These are phyloP conservation scores for Xylota sylvarum DNA, from an alignment of 2,888 invertebrate species.

Conservation along the genomic window DNA sequence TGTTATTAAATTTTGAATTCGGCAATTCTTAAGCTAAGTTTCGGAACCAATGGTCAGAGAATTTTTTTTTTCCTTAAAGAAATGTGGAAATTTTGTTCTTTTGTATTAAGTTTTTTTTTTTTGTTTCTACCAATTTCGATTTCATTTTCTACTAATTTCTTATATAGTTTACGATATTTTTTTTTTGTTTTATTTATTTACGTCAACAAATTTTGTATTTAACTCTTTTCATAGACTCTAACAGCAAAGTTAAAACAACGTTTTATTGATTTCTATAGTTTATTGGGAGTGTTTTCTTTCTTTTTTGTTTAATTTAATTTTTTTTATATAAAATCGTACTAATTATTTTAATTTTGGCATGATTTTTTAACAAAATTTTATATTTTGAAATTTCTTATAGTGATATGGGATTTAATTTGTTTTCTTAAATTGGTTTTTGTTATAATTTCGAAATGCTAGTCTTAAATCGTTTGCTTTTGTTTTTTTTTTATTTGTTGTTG, in stretches of 20 bases:
- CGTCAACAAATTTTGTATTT: conserved; percentile 45
- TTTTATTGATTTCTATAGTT: conserved; percentile 30
- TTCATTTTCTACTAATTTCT: conserved; percentile 16
- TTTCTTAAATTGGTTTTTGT: neutral
- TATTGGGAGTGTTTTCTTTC: conserved; percentile 4
- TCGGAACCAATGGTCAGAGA: conserved; percentile 65
- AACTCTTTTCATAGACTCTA: conserved; percentile 66
- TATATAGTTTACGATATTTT: conserved; percentile 24
- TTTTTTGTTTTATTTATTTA: conserved; percentile 27
- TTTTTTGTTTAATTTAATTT: conserved; percentile 28
- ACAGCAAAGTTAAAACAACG: conserved; percentile 66
- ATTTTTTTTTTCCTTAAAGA: conserved; percentile 32
- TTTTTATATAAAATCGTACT: conserved; percentile 60
- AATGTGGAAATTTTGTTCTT: conserved; percentile 25
- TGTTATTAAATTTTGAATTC: conserved; percentile 12
- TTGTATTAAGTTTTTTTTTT: conserved; percentile 15
- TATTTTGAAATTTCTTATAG: neutral
- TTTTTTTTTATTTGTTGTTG: neutral
- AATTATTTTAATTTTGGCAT: conserved; percentile 35
- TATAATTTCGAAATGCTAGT: neutral
- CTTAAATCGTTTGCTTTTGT: neutral
- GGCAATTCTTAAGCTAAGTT: conserved; percentile 44
- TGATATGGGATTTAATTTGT: conserved; percentile 56
- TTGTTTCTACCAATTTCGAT: conserved; percentile 29
- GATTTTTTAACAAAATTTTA: conserved; percentile 7